A percentile compares a stretch with the other conserved stretches of the same genome.
These are phyloP conservation scores for Synanthedon andrenaeformis DNA, from an alignment of 2,888 invertebrate genomes.

Conservation along the genomic window DNA sequence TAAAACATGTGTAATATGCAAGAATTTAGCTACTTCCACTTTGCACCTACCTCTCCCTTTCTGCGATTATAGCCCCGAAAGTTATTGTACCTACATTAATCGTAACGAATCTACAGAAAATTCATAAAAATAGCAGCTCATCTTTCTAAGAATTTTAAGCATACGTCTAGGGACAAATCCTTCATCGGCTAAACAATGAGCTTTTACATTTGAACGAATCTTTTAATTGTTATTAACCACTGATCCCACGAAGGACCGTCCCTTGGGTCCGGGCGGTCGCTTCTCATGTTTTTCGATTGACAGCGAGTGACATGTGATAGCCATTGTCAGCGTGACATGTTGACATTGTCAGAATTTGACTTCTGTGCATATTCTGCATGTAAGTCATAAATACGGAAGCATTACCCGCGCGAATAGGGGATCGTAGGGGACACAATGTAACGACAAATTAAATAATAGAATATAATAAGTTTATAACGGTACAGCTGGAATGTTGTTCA, in stretches of 20 bases:
- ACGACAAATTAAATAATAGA: conserved; percentile 68
- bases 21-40: too few relatives aligned
- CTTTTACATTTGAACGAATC: conserved; percentile 24
- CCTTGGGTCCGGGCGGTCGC: conserved; percentile 36
- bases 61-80: too few relatives aligned
- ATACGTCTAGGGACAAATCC: conserved; percentile 41
- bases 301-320: conserved; percentile 59
- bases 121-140: too few relatives aligned
- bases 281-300: conserved; percentile 61
- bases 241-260: conserved; percentile 37
- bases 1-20: too few relatives aligned
- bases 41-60: too few relatives aligned
- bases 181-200: conserved; percentile 38
- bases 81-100: too few relatives aligned
- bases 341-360: conserved; percentile 67
- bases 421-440: conserved; percentile 41
- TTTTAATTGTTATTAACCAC: conserved; percentile 23
- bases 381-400: conserved; percentile 61
- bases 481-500: conserved; percentile 36
- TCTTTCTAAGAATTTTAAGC: too few relatives aligned
- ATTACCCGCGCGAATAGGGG: conserved; percentile 32
- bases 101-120: too few relatives aligned
- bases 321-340: conserved; percentile 65
- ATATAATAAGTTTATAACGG: conserved; percentile 34
- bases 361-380: conserved; percentile 64